A percentile compares a stretch with the other conserved stretches of the same genome.
These are phyloP conservation scores for Lasioglossum morio DNA, from an alignment of 2,888 invertebrate genomes.

Conservation along the genomic window DNA sequence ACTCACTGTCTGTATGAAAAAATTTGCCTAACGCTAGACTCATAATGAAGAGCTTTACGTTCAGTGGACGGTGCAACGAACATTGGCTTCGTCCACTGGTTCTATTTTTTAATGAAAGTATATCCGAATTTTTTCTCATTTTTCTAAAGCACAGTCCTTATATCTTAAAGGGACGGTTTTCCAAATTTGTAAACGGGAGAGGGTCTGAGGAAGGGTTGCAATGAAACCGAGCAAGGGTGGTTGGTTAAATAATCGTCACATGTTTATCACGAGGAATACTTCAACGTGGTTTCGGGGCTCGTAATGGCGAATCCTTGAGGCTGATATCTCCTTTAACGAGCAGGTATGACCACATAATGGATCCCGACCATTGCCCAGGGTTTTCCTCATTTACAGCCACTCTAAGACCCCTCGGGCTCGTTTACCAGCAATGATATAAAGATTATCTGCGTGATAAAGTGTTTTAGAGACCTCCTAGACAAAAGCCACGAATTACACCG, in stretches of 20 bases:
- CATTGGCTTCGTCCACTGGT: neutral
- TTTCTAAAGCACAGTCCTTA: neutral
- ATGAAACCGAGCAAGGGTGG: neutral
- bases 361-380: conserved; percentile 26
- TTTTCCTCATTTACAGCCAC: conserved; percentile 54
- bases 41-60: too few relatives aligned
- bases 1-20: too few relatives aligned
- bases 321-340: conserved; percentile 51
- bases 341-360: conserved; percentile 49
- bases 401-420: conserved; percentile 42
- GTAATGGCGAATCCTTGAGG: conserved; percentile 17
- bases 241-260: conserved; percentile 34
- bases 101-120: neutral
- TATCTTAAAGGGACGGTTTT: neutral
- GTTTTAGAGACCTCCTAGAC: conserved; percentile 28
- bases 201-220: neutral
- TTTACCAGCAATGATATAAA: conserved; percentile 48
- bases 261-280: conserved; percentile 29
- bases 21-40: too few relatives aligned
- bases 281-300: conserved; percentile 18
- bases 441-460: conserved; percentile 56
- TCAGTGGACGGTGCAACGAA: neutral
- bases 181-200: neutral
- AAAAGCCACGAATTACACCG: neutral
- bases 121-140: neutral